Evolutionary conservation across 1,140 invertebrate species (phyloP), one percentile per base, ranked within the genome.

Genomic region (Conus betulinus): DNA sequence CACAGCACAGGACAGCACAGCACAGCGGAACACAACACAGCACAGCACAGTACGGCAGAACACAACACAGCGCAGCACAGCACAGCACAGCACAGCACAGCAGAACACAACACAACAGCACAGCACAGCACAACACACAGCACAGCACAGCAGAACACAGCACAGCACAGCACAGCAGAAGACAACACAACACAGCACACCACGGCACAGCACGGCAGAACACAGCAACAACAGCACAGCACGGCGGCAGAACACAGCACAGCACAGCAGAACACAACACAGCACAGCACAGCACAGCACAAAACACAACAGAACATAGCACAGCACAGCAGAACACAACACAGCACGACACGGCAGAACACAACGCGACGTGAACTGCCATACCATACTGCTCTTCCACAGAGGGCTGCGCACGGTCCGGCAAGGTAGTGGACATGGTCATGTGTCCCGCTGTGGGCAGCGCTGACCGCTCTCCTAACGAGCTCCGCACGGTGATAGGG

Each of bases 341-440:
- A 53, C 79, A 81, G 6, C 17, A 10, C 7, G 1, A 15, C 52
- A 23, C 52, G 15, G 5, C 7, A 7, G 15, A 23, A 23, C 10
- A 23, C 51, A 53, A 10, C 6, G 3, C 17, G 11, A 53, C 51
- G 39, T 39, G 39, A 39, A 39, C 39, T 39, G 39, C 5, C 8
- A 5, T 10, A 20, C 39, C 13, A 53, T 52, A 57, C 15, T 13
- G 11, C 55, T 23, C 51, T 20, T 7, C 60, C n/a, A 52, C 39
- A 53, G 74, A n/a, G 23, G 8, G 71, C 13, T 57, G 27, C 53
- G 39, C 39, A 39, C 39, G 39, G 39, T 39, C 39, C 39, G 3
- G 39, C 39, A 39, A 39, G 7, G 17, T 52, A n/a, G 20, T 87
- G 67, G 85, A 87, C 52, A 25, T 87, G 6, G 71, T 87, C 51